Base-by-base conservation (phyloP, 2,113 vertebrate genomes). In the Myrmecophaga tridactyla region DNA sequence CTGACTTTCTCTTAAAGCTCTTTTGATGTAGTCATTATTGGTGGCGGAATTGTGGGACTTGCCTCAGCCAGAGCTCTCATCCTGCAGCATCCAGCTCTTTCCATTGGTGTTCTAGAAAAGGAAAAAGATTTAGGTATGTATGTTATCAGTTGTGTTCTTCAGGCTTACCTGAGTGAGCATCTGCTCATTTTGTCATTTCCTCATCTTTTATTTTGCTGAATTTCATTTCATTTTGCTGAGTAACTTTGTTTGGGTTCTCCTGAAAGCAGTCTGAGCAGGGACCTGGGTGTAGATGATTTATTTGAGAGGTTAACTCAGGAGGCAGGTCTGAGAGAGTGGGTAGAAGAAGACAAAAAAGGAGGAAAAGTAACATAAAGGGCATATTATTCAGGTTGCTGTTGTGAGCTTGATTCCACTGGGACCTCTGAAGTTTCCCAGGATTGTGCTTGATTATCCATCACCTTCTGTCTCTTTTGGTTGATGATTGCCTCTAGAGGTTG, bases 21-120 rank as follows among this genome's bases (percentile, higher is more conserved):
- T 23, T 97, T 97, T 97, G 97, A 97, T 65, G 10, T 99, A 94
- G 99, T 98, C 7, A 90, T 99, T 62, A 98, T 99, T 10, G 99
- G 99, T 0, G 99, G 97, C 0, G 99, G 99, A 5, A 99, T 99
- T 93, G 99, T 99, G 98, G 99, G 99, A 1, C 97, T 99, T 97
- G 99, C 99, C 3, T 98, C 99, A 0, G 99, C 98, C 72, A 98
- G 99, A 96, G 99, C 99, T 94, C 99, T 99, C 13, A 94, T 99
- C 86, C 98, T 98, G 67, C 97, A 99, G 69, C 99, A 99, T 94
- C 99, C 99, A 0, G 78, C 98, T 3, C 99, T 99, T 89, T 97
- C 95, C 48, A 99, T 99, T 31, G 95, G 98, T 21, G 97, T 99
- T 88, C 97, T 99, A 98, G 99, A 99, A 98, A 99, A 99, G 96